Evolutionary conservation across 2,888 invertebrate species (phyloP), one percentile per base, ranked within the genome.

Genomic region (Patella ulyssiponensis): DNA sequence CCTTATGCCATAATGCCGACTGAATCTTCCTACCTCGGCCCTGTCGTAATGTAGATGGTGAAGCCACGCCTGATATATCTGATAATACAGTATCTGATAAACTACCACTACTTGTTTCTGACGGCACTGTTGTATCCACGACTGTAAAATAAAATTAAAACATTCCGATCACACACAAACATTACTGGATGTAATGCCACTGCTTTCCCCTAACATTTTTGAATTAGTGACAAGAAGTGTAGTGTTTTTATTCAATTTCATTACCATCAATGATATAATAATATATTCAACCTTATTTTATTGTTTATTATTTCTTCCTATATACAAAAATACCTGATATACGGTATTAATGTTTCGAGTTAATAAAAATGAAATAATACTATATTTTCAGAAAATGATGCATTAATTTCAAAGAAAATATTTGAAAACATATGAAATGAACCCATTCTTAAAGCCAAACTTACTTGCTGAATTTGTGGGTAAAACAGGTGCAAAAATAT

Each of bases 401-500:
- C 5, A 64, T n/a, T 17, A n/a, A 27, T 14, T 20, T 71, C 33
- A 9, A 17, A 17, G 12, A 33, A 7, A 17, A 14, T 1, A 12
- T 3, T 33, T 33, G 71, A 71, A 11, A n/a, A 33, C 44, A 44
- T 17, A 9, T 15, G 17, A 14, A 71, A 27, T n/a, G 23, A 71
- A 71, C 1, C 33, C 1, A 14, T 27, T 27, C 27, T 20, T 27
- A 44, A 44, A 44, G 7, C 0, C 64, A 15, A n/a, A 85, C 88
- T 81, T 84, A 89, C 88, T 87, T 75, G 86, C 84, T 70, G 87
- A 84, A 77, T 87, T 87, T 17, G 85, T 84, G 74, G 88, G 88
- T 72, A 90, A 87, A 52, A 91, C 91, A 56, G 93, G 93, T 73
- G 92, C 91, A 86, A 92, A 93, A 3, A 93, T 91, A 82, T 91